These are phyloP conservation scores for Dromius quadrimaculatus DNA, from an alignment of 2,888 invertebrate species.

Conservation along the genomic window DNA sequence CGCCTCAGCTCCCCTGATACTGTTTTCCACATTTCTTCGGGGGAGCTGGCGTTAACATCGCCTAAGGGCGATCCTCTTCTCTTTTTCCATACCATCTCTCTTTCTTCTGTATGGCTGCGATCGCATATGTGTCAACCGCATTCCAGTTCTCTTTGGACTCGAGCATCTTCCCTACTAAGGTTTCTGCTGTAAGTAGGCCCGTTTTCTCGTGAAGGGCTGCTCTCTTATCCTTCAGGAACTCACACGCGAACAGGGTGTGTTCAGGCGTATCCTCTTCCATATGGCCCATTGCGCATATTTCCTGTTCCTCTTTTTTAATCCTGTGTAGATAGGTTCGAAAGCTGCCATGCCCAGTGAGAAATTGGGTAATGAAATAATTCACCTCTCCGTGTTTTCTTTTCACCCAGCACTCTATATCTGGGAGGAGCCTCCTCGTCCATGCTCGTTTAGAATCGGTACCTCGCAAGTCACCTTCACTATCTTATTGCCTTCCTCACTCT, in stretches of 20 bases:
- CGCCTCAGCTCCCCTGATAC: too few relatives aligned
- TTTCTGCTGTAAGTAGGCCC: neutral
- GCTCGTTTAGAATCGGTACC: slow-evolving; percentile 47
- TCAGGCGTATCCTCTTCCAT: neutral
- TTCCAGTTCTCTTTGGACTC: neutral
- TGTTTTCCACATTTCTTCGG: too few relatives aligned
- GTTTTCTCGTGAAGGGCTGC: neutral
- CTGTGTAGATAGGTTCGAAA: neutral
- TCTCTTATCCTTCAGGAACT: neutral
- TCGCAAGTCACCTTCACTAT: slow-evolving; percentile 44
- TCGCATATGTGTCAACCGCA: neutral
- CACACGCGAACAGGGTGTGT: slow-evolving; percentile 35
- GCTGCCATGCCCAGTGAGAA: slow-evolving; percentile 53
- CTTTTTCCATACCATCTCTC: too few relatives aligned
- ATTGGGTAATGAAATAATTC: slow-evolving; percentile 52
- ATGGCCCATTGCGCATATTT: neutral
- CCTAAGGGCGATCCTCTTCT: too few relatives aligned
- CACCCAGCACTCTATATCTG: slow-evolving; percentile 45
- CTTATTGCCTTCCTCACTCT: slow-evolving; percentile 45
- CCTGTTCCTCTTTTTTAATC: neutral
- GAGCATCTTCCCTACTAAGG: neutral
- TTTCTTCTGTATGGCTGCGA: too few relatives aligned
- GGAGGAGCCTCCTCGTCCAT: slow-evolving; percentile 51
- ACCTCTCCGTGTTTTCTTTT: slow-evolving; percentile 51
- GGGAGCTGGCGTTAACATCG: too few relatives aligned